Evolutionary conservation across 2,888 invertebrate genomes (phyloP).

Genomic region (Melanophora roralis): DNA sequence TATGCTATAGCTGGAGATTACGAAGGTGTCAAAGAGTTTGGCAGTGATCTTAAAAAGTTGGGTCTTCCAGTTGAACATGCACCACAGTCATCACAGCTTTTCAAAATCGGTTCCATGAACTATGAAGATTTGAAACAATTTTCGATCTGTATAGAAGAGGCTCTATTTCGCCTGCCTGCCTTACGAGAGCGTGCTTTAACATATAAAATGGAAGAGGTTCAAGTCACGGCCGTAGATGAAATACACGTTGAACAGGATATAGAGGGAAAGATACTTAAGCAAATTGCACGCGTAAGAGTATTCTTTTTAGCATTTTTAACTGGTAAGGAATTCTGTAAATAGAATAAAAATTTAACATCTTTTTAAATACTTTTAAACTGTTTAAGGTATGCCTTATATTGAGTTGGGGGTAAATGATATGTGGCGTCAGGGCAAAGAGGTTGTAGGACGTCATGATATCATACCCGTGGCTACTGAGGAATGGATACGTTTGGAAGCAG

Average conservation of each 20-base stretch:
- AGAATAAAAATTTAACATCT: not conserved
- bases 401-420: conserved; percentile 98
- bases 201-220: conserved; percentile 98
- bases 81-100: conserved; percentile 95
- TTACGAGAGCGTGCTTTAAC: conserved; percentile 92
- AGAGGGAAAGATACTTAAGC: conserved; percentile 89
- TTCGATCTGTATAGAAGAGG: conserved; percentile 93
- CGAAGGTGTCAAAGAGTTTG: conserved; percentile 94
- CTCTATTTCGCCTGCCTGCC: conserved; percentile 89
- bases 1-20: conserved; percentile 96
- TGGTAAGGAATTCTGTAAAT: conserved; percentile 78
- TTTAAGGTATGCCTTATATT: conserved; percentile 92
- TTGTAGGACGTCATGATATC: conserved; percentile 99
- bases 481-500: conserved; percentile 97
- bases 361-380: conserved; percentile 19
- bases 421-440: conserved; percentile 98
- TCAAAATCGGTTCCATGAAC: conserved; percentile 94
- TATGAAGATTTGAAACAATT: conserved; percentile 95
- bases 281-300: conserved; percentile 95
- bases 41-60: conserved; percentile 93
- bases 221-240: conserved; percentile 95
- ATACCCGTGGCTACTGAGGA: conserved; percentile 99
- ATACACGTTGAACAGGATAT: conserved; percentile 92
- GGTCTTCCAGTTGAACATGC: conserved; percentile 98
- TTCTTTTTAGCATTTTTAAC: conserved; percentile 98